These are phyloP conservation scores for Formicarius rufipectus DNA, from an alignment of 2,113 vertebrate genomes.

Conservation along the genomic window DNA sequence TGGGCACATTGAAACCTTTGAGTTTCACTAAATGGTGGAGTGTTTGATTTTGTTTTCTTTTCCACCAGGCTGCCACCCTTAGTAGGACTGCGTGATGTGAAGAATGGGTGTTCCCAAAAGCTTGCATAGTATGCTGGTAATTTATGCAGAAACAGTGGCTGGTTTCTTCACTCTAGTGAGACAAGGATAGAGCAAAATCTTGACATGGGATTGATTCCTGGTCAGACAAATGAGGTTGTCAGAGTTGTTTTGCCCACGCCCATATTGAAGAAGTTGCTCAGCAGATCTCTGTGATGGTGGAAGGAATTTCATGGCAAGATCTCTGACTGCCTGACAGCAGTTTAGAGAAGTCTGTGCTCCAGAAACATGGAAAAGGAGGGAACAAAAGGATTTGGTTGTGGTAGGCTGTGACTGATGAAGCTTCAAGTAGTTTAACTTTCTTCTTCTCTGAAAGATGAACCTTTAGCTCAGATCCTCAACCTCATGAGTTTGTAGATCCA, in stretches of 20 bases:
- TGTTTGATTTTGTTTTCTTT: constrained; percentile 31
- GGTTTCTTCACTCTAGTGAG: background rate
- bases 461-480: background rate
- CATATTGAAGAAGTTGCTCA: background rate
- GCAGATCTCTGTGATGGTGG: background rate
- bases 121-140: background rate
- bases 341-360: background rate
- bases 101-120: background rate
- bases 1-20: constrained; percentile 1
- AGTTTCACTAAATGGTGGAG: constrained; percentile 1
- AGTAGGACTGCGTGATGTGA: background rate
- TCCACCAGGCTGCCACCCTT: background rate
- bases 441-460: background rate
- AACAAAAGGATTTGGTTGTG: background rate
- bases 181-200: background rate
- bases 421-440: background rate
- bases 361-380: background rate
- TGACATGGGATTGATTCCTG: background rate
- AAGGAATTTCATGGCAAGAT: background rate
- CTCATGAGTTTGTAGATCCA: background rate
- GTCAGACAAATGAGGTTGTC: background rate
- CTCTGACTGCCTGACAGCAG: background rate
- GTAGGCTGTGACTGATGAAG: background rate
- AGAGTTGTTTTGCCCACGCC: background rate
- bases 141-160: background rate